These are phyloP conservation scores for Meriones unguiculatus DNA, from an alignment of 2,113 vertebrate species.

Conservation along the genomic window DNA sequence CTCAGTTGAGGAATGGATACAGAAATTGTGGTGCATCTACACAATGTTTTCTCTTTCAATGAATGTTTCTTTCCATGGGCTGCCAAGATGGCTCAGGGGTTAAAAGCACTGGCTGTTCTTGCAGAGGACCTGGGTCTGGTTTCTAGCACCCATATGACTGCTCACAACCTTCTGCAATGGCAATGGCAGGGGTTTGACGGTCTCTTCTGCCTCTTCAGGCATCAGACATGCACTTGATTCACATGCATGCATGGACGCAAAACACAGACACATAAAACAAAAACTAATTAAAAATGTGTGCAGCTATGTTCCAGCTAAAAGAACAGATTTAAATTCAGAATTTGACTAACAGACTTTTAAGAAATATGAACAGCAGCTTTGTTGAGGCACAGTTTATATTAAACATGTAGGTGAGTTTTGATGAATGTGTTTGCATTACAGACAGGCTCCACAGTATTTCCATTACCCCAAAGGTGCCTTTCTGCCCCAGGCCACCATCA, in stretches of 20 bases:
- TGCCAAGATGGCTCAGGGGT: background rate
- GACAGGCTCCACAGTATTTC: background rate
- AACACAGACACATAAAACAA: background rate
- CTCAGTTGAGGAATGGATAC: no score
- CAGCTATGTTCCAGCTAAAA: background rate
- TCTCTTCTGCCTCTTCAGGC: background rate
- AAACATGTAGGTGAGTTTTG: background rate
- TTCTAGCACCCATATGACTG: background rate
- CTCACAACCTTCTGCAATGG: background rate
- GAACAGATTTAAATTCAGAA: background rate
- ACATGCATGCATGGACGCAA: background rate
- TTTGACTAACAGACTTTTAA: background rate
- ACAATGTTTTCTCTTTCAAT: background rate
- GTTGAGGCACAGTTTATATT: background rate
- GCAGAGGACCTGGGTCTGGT: background rate
- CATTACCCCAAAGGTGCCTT: background rate
- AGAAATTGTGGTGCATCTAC: no score
- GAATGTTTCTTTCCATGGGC: background rate
- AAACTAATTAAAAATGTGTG: background rate
- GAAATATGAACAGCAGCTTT: background rate
- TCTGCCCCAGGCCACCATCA: background rate
- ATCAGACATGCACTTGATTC: background rate
- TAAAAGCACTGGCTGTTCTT: background rate
- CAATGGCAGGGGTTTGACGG: background rate
- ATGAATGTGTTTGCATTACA: background rate